Conservation (phyloP, 2,113 vertebrate species). For the Pristiophorus japonicus region DNA sequence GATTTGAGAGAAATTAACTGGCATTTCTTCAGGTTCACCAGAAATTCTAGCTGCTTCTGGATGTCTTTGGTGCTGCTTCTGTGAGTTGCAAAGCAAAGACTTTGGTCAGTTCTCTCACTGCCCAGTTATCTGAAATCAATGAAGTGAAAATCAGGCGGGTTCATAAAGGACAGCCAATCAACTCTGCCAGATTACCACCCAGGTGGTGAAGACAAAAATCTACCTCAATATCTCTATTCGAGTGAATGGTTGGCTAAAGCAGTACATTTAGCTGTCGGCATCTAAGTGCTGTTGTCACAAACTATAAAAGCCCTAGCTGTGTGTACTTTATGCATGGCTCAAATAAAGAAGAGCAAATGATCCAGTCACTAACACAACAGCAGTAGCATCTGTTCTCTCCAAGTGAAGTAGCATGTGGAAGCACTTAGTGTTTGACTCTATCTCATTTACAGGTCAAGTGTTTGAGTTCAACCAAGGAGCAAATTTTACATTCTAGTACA, state of each 20-base stretch:
- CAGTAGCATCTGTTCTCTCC: conserved; percentile 1
- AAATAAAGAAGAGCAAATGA: conserved; percentile 8
- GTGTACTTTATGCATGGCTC: background rate
- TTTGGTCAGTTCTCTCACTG: too few relatives aligned
- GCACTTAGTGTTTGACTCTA: conserved; percentile 17
- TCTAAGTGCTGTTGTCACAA: conserved; percentile 6
- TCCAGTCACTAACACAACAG: background rate
- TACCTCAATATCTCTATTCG: background rate
- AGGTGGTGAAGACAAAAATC: background rate
- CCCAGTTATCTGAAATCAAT: background rate
- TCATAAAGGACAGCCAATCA: background rate
- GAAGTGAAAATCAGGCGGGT: background rate
- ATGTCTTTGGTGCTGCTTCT: background rate
- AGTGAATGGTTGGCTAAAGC: background rate
- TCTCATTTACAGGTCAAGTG: conserved; percentile 21
- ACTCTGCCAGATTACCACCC: background rate
- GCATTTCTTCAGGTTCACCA: background rate
- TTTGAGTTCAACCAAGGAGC: conserved; percentile 20
- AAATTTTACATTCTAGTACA: background rate
- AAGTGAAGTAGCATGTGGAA: background rate
- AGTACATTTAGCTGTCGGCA: background rate
- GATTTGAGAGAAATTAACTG: background rate
- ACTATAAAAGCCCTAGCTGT: too few relatives aligned
- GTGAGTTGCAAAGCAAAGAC: background rate
- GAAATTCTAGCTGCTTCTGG: background rate